Evolutionary conservation across 1,140 invertebrate genomes (phyloP).

Genomic region (Bombus superbus): DNA sequence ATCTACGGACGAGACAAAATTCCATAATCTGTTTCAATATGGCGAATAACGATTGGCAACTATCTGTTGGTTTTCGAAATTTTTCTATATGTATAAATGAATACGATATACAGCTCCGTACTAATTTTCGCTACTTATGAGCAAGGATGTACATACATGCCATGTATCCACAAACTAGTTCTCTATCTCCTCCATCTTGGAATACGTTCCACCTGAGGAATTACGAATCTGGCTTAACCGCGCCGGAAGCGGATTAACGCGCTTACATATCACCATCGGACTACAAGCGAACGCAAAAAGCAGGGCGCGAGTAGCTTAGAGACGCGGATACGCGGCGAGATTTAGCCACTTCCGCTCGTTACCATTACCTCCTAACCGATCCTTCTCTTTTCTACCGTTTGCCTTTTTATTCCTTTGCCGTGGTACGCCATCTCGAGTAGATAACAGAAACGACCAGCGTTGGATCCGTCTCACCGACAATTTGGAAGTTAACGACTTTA

Average conservation of each 20-base stretch:
- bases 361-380: neutral
- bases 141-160: neutral
- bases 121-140: neutral
- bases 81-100: neutral
- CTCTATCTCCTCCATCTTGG: neutral
- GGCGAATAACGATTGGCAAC: too few species aligned
- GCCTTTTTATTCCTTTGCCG: neutral
- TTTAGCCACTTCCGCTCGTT: slow-evolving; percentile 26
- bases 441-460: slow-evolving; percentile 18
- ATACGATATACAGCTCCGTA: neutral
- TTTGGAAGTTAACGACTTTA: slow-evolving; percentile 67
- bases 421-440: neutral
- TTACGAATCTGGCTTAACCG: slow-evolving; percentile 35
- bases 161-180: neutral
- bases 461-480: slow-evolving; percentile 46
- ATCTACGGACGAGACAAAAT: too few species aligned
- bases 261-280: slow-evolving; percentile 36
- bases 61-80: too few species aligned
- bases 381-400: neutral
- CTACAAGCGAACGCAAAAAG: neutral
- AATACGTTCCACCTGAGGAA: neutral
- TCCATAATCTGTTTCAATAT: too few species aligned
- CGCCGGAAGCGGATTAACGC: slow-evolving; percentile 34
- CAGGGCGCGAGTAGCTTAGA: slow-evolving; percentile 30
- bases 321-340: slow-evolving; percentile 14